A percentile compares a stretch with the other conserved stretches of the same genome.
phyloP scores from a whole-genome alignment of 2,113 vertebrate species.

The Empidonax traillii region DNA sequence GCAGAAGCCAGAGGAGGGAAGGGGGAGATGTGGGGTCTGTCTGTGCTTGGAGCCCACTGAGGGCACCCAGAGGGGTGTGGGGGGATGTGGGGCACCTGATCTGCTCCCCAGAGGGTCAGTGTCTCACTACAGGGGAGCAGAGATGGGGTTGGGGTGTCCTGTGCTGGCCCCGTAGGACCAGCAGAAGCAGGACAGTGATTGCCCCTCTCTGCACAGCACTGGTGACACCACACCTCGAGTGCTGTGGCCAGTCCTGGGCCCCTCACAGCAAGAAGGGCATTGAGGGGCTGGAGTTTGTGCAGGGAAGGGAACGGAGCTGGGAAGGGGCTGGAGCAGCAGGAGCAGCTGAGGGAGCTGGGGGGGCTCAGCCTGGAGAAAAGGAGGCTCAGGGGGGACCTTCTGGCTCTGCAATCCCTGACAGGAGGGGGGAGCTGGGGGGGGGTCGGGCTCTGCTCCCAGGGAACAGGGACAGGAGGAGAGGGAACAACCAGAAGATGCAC shows the following conservation, averaged over 20 bases:
- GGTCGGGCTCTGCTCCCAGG: fast-evolving
- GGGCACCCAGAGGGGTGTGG: background rate
- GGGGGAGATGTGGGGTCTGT: background rate
- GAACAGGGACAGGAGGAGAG: background rate
- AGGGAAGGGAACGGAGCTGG: fast-evolving
- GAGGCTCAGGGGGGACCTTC: background rate
- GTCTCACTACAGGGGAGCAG: fast-evolving
- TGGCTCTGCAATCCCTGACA: background rate
- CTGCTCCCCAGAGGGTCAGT: background rate
- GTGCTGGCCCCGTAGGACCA: background rate
- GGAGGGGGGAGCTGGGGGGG: fast-evolving
- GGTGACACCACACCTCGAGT: background rate
- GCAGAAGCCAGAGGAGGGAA: background rate
- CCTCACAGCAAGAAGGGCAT: background rate
- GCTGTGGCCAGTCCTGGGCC: background rate
- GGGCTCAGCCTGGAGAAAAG: background rate
- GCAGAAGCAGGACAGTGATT: background rate
- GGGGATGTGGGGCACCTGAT: background rate
- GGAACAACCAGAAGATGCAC: fast-evolving
- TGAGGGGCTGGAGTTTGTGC: fast-evolving
- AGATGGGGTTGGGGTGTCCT: background rate
- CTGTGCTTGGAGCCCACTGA: background rate
- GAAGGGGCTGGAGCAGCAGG: fast-evolving
- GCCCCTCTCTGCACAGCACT: background rate
- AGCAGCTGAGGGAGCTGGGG: background rate